Evolutionary conservation across 2,797 vertebrate species (phyloP), one percentile per base, ranked within the genome.

Genomic region (Chromis chromis): DNA sequence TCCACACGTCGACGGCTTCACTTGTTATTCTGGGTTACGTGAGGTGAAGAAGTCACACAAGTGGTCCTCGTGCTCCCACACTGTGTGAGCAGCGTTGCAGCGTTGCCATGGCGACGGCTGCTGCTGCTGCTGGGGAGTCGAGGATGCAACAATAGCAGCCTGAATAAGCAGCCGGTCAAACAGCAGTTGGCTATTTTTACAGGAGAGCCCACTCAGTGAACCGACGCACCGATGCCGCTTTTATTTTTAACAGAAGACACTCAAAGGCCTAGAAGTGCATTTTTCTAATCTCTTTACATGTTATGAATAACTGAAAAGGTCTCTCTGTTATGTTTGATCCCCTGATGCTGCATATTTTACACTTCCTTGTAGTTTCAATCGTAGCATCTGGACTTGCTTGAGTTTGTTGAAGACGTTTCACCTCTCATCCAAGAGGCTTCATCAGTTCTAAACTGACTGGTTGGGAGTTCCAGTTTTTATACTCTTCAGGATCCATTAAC

Each of bases 21-120:
- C 28, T 73, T 54, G 48, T 59, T 70, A 53, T 64, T 74, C 36
- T 79, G 63, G 57, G 85, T 88, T 84, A 81, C 55, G 56, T 70
- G 83, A 79, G 85, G 86, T 81, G 71, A 89, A 81, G 63, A 82
- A 81, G 81, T 79, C 84, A 80, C 63, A 79, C 63, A 68, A 84
- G 82, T 62, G 77, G 62, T 71, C 66, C 71, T 81, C 59, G 3
- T 66, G 62, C 81, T 75, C 84, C 85, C 84, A 86, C 88, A 65
- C 73, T 59, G 64, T 59, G 64, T 63, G 53, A 83, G 78, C 42
- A 44, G 24, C 25, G 27, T 21, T 86, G 65, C 74, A 72, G 49
- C 0, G 78, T 90, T 85, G 59, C 78, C 71, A 61, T 74, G 78
- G 86, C 16, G 64, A 90, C 10, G 6, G 65, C 25, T 25, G 25